These are phyloP conservation scores for Dromaius novaehollandiae DNA, from an alignment of 2,113 vertebrate species.

Conservation along the genomic window DNA sequence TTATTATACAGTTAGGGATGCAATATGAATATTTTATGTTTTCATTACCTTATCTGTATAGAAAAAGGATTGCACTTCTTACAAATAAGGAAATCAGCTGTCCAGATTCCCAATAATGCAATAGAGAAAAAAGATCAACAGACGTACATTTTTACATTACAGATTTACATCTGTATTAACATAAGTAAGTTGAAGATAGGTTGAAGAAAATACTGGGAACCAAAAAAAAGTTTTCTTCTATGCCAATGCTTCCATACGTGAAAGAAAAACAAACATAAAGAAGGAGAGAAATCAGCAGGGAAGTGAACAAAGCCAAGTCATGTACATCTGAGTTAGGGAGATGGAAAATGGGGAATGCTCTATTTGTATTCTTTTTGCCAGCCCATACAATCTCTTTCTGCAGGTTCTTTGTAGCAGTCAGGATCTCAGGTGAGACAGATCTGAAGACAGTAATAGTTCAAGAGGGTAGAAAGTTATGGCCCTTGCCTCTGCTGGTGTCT, in stretches of 20 bases:
- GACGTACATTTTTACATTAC: too few relatives aligned
- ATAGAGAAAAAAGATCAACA: neutral
- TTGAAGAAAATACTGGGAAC: neutral
- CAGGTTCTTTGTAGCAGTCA: neutral
- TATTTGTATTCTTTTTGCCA: neutral
- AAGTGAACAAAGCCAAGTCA: neutral
- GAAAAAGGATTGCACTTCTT: neutral
- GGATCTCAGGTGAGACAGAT: neutral
- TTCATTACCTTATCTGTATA: constrained; percentile 31
- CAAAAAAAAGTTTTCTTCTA: neutral
- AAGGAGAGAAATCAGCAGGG: neutral
- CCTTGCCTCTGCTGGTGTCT: neutral
- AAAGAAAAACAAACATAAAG: neutral
- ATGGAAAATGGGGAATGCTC: neutral
- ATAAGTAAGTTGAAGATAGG: neutral
- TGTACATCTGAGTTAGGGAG: neutral
- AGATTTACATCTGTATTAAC: neutral
- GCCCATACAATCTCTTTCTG: neutral
- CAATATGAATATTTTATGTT: constrained; percentile 58
- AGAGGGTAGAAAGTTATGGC: neutral
- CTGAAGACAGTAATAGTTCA: neutral
- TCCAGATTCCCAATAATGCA: neutral
- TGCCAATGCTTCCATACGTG: neutral
- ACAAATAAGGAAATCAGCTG: neutral
- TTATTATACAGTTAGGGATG: constrained; percentile 43